phyloP scores from a whole-genome alignment of 2,113 vertebrate species.

The Tachysurus vachellii region DNA sequence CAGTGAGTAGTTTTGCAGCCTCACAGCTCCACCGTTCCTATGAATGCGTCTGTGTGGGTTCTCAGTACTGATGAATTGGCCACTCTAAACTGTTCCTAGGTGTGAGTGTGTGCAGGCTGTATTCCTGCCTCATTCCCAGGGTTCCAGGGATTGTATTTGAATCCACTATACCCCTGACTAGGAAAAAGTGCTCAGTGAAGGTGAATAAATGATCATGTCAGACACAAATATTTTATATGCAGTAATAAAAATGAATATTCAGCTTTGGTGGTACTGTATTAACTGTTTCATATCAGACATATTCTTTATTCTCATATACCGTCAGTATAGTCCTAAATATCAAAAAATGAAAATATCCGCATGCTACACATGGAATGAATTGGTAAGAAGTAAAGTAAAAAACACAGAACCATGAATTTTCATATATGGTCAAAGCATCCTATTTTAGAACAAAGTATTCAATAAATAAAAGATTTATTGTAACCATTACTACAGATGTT shows the following conservation, averaged over 20 bases:
- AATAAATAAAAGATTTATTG: background rate
- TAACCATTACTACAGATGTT: background rate
- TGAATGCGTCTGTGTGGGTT: background rate
- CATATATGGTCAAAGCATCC: background rate
- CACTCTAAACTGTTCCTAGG: background rate
- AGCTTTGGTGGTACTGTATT: no score
- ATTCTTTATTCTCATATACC: background rate
- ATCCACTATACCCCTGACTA: background rate
- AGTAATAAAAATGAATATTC: background rate
- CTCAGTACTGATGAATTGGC: background rate
- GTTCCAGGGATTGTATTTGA: background rate
- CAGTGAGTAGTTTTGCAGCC: background rate
- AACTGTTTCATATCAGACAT: background rate
- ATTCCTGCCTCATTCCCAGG: background rate
- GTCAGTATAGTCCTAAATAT: background rate
- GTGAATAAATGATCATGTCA: background rate
- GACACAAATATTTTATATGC: background rate
- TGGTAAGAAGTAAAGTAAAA: background rate
- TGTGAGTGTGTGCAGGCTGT: background rate
- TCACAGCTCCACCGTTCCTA: background rate
- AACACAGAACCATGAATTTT: background rate
- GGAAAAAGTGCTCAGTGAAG: background rate
- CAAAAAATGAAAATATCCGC: background rate
- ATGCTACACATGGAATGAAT: background rate
- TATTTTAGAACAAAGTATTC: background rate